A percentile compares a stretch with the other conserved stretches of the same genome.
phyloP scores from a whole-genome alignment of 30 jellyfish, hydroid and myxozoan genomes.

The Morbakka virulenta region DNA sequence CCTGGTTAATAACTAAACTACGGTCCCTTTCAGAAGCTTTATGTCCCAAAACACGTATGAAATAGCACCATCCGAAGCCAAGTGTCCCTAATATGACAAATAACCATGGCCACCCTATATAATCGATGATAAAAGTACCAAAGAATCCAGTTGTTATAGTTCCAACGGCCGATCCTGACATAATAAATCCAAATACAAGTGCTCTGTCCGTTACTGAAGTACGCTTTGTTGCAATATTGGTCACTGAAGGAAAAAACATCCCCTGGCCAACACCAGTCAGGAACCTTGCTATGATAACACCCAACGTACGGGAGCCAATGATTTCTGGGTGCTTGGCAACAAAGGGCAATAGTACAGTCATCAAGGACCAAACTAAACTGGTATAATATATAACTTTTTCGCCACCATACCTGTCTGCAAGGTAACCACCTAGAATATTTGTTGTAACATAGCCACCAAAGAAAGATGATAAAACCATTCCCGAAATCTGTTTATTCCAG shows the following conservation, averaged over 20 bases:
- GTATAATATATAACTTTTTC: slow-evolving; percentile 74
- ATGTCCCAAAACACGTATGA: slow-evolving; percentile 20
- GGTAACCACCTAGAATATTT: slow-evolving; percentile 89
- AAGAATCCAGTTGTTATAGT: slow-evolving; percentile 87
- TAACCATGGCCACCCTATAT: slow-evolving; percentile 85
- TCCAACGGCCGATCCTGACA: slow-evolving; percentile 96
- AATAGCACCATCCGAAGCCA: slow-evolving; percentile 59
- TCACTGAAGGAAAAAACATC: slow-evolving; percentile 89
- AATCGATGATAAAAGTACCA: slow-evolving; percentile 86
- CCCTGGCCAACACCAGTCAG: slow-evolving; percentile 99
- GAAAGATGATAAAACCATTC: slow-evolving; percentile 96
- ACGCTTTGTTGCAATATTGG: slow-evolving; percentile 69
- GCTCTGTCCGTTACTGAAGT: slow-evolving; percentile 80
- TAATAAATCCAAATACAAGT: slow-evolving; percentile 72
- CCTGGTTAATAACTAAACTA: neutral
- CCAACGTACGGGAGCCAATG: slow-evolving; percentile 62
- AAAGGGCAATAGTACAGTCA: slow-evolving; percentile 70
- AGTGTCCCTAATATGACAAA: slow-evolving; percentile 68
- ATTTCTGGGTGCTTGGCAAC: slow-evolving; percentile 69
- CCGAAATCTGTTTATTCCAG: slow-evolving; percentile 96
- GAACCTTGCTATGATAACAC: slow-evolving; percentile 77
- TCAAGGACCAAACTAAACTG: slow-evolving; percentile 69
- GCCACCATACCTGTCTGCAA: slow-evolving; percentile 97
- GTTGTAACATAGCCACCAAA: slow-evolving; percentile 96
- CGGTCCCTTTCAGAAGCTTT: slow-evolving; percentile 8